phyloP scores from a whole-genome alignment of 2,888 invertebrate genomes.

The Proisotoma minuta region DNA sequence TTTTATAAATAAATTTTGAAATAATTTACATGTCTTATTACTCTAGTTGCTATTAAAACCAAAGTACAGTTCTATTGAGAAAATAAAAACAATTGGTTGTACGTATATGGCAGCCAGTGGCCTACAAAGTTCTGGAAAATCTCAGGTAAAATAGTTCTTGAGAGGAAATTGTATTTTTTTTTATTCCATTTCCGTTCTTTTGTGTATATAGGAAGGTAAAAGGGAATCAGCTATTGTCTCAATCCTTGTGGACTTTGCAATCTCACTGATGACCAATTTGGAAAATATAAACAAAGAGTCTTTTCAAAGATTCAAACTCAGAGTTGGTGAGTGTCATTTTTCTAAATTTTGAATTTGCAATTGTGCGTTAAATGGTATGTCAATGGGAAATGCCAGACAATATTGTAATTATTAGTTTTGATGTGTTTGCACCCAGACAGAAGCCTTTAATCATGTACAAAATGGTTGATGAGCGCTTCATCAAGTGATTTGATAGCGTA shows the following conservation, averaged over 20 bases:
- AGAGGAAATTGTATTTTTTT: constrained; percentile 12
- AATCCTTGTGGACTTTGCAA: constrained; percentile 88
- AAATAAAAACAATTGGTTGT: constrained; percentile 96
- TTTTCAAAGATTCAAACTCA: constrained; percentile 89
- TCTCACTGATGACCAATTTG: constrained; percentile 83
- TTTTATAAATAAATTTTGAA: constrained; percentile 1
- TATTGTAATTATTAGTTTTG: too few species aligned
- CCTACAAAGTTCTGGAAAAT: constrained; percentile 47
- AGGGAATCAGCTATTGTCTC: constrained; percentile 81
- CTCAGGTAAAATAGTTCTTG: constrained; percentile 33
- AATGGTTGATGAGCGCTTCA: too few species aligned
- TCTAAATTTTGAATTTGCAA: too few species aligned
- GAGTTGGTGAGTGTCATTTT: constrained; percentile 76
- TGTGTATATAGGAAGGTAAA: constrained; percentile 50
- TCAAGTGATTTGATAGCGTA: too few species aligned
- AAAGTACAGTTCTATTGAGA: constrained; percentile 92
- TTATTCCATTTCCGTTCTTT: background rate
- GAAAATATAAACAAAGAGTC: constrained; percentile 95
- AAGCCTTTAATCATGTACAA: too few species aligned
- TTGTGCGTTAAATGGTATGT: too few species aligned
- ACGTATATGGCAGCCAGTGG: constrained; percentile 98
- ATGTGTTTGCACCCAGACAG: too few species aligned
- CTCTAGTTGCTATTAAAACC: constrained; percentile 80
- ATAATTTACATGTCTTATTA: constrained; percentile 13
- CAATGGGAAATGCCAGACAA: too few species aligned